phyloP scores from a whole-genome alignment of 2,797 vertebrate genomes.

The Holocentrus rufus region DNA sequence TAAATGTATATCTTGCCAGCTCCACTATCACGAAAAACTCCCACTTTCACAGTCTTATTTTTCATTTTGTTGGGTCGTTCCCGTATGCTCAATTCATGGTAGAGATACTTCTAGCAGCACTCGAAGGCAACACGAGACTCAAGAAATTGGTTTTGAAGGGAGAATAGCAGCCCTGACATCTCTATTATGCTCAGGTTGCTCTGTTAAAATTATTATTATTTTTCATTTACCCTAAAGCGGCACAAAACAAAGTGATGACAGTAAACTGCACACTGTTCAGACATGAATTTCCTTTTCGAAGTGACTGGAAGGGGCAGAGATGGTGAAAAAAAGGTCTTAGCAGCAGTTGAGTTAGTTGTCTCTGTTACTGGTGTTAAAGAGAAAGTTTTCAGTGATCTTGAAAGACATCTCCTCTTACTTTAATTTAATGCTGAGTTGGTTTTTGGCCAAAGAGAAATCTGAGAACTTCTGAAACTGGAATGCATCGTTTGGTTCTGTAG shows the following conservation, averaged over 20 bases:
- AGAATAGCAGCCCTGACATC: not conserved
- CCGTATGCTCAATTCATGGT: rapidly evolving
- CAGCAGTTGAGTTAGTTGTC: no score
- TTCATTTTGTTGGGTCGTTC: no score
- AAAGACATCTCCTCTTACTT: conserved; percentile 2
- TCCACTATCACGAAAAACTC: no score
- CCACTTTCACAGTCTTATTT: no score
- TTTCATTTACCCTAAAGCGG: not conserved
- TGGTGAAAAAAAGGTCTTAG: no score
- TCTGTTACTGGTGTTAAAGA: no score
- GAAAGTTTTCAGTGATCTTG: no score
- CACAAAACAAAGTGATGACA: no score
- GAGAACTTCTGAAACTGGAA: conserved; percentile 19
- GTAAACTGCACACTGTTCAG: no score
- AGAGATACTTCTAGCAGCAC: conserved; percentile 22
- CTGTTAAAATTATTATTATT: not conserved
- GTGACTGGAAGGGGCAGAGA: no score
- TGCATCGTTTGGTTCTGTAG: conserved; percentile 18
- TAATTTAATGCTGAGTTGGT: conserved; percentile 2
- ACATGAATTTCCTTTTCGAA: no score
- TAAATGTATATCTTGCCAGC: no score
- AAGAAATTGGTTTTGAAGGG: not conserved
- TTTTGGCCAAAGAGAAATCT: not conserved
- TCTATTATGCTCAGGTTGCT: not conserved
- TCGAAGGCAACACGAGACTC: conserved; percentile 26